phyloP scores from a whole-genome alignment of 2,113 vertebrate genomes.

The Pelusios castaneus region DNA sequence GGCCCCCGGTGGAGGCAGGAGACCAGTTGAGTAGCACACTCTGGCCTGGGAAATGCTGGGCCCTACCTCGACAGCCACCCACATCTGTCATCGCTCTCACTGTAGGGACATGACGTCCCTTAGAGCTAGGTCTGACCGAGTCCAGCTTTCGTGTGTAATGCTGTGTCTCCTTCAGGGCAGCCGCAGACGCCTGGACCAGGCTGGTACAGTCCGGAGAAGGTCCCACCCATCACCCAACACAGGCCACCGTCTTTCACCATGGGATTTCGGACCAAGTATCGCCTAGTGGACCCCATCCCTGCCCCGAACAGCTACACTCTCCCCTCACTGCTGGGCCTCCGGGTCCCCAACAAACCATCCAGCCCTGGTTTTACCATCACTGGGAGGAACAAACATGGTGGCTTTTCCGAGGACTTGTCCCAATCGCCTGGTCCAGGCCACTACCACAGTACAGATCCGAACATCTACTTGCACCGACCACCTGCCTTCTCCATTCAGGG shows the following conservation, averaged over 20 bases:
- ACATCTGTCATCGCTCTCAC: no score
- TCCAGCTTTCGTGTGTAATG: not conserved
- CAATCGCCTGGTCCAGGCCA: conserved; percentile 83
- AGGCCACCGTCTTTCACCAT: conserved; percentile 85
- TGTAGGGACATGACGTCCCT: no score
- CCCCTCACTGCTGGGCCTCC: conserved; percentile 82
- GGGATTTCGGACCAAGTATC: conserved; percentile 79
- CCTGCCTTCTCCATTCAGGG: conserved; percentile 88
- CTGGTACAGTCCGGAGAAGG: conserved; percentile 86
- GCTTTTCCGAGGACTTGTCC: conserved; percentile 79
- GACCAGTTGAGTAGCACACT: not conserved
- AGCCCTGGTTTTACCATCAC: conserved; percentile 82
- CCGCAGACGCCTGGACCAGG: conserved; percentile 84
- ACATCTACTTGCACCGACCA: conserved; percentile 76
- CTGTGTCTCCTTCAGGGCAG: not conserved
- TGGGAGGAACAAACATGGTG: conserved; percentile 49
- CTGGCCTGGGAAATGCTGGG: no score
- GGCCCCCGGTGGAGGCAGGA: not conserved
- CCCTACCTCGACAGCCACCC: no score
- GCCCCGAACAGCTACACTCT: conserved; percentile 88
- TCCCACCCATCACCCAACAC: conserved; percentile 76
- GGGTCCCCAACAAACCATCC: conserved; percentile 78
- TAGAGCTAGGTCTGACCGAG: not conserved
- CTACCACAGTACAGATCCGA: conserved; percentile 82
- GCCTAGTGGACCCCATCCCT: conserved; percentile 75